Conservation (phyloP, 2,113 vertebrate species). For the Baryphthengus martii region DNA sequence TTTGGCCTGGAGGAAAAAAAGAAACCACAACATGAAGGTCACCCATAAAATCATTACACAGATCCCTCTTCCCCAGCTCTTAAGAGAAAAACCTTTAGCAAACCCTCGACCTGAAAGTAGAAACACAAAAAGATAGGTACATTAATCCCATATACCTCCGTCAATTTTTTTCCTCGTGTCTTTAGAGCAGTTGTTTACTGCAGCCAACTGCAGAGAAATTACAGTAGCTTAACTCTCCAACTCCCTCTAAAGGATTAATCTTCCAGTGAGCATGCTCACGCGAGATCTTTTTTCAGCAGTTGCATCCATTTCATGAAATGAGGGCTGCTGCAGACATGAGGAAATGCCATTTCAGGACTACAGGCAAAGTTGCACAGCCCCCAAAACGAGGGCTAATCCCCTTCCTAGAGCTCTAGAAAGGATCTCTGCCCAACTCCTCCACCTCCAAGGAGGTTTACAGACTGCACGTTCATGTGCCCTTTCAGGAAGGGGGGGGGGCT, state of each 20-base stretch:
- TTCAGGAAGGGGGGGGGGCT: constrained; percentile 42
- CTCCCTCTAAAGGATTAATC: constrained; percentile 68
- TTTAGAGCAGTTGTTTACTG: constrained; percentile 59
- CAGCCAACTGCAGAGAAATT: constrained; percentile 64
- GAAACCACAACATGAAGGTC: constrained; percentile 57
- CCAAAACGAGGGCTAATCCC: neutral
- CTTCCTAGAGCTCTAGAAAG: neutral
- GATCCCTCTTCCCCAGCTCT: constrained; percentile 21
- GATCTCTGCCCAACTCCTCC: neutral
- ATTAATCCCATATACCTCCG: constrained; percentile 33
- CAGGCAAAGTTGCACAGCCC: neutral
- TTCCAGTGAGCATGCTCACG: constrained; percentile 61
- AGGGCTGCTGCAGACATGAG: constrained; percentile 50
- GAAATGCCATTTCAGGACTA: constrained; percentile 67
- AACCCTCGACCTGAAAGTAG: constrained; percentile 34
- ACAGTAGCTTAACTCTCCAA: constrained; percentile 65
- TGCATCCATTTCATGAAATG: constrained; percentile 59
- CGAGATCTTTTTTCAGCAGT: constrained; percentile 43
- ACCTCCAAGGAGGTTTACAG: neutral
- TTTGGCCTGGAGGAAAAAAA: constrained; percentile 48
- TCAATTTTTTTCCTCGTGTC: constrained; percentile 54
- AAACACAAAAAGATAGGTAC: constrained; percentile 25
- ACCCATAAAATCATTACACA: constrained; percentile 31
- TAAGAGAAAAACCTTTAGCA: constrained; percentile 7
- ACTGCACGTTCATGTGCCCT: neutral